Percentiles rank a stretch among this genome's conserved stretches.
These are phyloP conservation scores for Pangasius macronema DNA, from an alignment of 2,797 vertebrate species.

Conservation along the genomic window DNA sequence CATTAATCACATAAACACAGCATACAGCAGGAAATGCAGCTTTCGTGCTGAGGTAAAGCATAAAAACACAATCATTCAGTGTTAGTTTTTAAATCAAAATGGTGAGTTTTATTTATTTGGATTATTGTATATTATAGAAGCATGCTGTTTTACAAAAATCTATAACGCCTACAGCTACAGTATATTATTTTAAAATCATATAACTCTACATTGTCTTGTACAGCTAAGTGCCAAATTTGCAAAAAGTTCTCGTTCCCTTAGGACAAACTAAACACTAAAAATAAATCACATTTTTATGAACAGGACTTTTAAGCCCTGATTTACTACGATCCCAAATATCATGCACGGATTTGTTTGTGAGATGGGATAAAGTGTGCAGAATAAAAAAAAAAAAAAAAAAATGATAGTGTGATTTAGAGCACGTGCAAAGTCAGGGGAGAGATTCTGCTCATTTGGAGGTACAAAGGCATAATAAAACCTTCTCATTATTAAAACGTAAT, in stretches of 20 bases:
- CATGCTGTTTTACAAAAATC: neutral
- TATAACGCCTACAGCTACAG: neutral
- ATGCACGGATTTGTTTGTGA: neutral
- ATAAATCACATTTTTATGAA: neutral
- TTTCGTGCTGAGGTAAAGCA: conserved; percentile 7
- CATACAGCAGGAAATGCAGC: conserved; percentile 14
- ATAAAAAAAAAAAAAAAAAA: neutral
- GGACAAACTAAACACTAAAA: neutral
- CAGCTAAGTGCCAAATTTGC: neutral
- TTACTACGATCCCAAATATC: neutral
- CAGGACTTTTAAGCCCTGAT: neutral
- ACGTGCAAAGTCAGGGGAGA: neutral
- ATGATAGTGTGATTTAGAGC: neutral
- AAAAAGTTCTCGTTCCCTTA: neutral
- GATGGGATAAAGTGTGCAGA: neutral
- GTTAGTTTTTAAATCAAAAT: conserved; percentile 20
- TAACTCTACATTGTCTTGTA: neutral
- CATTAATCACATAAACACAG: conserved; percentile 32
- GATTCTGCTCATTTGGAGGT: neutral
- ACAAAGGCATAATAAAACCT: neutral
- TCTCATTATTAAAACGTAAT: neutral
- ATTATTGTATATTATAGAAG: neutral
- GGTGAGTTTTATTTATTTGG: neutral
- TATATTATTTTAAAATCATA: neutral
- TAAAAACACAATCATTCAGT: conserved; percentile 10